These are phyloP conservation scores for Smutsia gigantea DNA, from an alignment of 2,797 vertebrate genomes.

Conservation along the genomic window DNA sequence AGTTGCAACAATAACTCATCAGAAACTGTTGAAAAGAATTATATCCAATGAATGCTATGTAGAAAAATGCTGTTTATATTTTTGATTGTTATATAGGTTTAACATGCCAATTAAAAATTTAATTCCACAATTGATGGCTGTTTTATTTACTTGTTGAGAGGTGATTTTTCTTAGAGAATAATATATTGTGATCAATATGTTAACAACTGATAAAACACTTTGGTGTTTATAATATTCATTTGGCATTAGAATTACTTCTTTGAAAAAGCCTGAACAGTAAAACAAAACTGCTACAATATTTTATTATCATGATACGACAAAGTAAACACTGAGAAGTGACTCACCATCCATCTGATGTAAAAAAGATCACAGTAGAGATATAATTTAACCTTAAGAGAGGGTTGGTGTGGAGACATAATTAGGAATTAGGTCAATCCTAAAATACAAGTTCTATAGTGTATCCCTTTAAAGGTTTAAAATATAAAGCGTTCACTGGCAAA, in stretches of 20 bases:
- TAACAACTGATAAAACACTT: conserved; percentile 60
- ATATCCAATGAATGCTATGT: background rate
- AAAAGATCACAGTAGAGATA: conserved; percentile 56
- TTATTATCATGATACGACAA: conserved; percentile 27
- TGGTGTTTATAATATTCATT: conserved; percentile 15
- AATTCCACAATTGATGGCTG: conserved; percentile 18
- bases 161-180: conserved; percentile 45
- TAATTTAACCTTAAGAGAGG: conserved; percentile 52
- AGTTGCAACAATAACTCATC: background rate
- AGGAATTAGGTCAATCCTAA: background rate
- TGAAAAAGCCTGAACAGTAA: conserved; percentile 54
- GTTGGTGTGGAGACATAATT: conserved; percentile 44
- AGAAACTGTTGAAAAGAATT: background rate
- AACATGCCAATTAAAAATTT: conserved; percentile 11
- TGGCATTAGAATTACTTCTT: conserved; percentile 54
- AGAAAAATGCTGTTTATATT: conserved; percentile 32
- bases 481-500: background rate
- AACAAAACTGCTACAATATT: conserved; percentile 26
- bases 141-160: conserved; percentile 47
- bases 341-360: background rate
- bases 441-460: conserved; percentile 9
- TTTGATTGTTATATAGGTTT: conserved; percentile 15
- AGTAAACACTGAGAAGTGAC: conserved; percentile 57
- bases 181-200: background rate
- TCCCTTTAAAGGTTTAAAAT: conserved; percentile 34